Conservation (phyloP, 2,113 vertebrate species). For the Mystacornis crossleyi region DNA sequence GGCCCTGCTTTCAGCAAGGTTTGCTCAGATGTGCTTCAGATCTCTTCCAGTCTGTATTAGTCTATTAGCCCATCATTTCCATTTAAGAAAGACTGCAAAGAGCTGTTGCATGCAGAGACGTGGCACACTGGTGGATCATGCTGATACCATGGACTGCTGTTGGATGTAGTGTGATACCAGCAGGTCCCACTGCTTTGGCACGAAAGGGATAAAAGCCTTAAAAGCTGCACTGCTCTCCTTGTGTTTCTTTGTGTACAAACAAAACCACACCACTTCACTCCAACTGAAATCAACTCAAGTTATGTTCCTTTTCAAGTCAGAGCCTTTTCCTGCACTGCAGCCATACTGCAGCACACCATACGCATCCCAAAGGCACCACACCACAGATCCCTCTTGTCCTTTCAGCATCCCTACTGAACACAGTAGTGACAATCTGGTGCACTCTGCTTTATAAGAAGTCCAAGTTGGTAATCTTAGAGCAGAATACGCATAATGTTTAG, state of each 20-base stretch:
- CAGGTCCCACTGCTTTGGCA: not conserved
- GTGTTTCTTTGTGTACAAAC: not conserved
- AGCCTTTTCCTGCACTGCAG: not conserved
- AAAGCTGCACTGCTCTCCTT: not conserved
- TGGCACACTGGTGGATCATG: not conserved
- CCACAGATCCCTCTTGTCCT: not conserved
- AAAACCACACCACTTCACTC: not conserved
- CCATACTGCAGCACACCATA: too few relatives aligned
- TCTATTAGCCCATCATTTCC: not conserved
- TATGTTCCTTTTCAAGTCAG: not conserved
- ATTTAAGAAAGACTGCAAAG: not conserved
- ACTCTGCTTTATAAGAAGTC: not conserved
- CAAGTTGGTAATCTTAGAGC: not conserved
- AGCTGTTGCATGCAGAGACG: not conserved
- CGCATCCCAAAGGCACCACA: not conserved
- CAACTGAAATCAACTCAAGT: not conserved
- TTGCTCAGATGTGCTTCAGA: not conserved
- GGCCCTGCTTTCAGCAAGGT: not conserved
- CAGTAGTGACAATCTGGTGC: not conserved
- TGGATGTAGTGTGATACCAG: not conserved
- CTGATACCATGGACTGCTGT: too few relatives aligned
- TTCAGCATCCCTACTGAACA: not conserved
- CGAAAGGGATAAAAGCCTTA: not conserved
- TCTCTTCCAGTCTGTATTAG: not conserved
- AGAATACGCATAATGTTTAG: not conserved